Conservation (phyloP, 2,113 vertebrate genomes). For the Bombycilla garrulus region DNA sequence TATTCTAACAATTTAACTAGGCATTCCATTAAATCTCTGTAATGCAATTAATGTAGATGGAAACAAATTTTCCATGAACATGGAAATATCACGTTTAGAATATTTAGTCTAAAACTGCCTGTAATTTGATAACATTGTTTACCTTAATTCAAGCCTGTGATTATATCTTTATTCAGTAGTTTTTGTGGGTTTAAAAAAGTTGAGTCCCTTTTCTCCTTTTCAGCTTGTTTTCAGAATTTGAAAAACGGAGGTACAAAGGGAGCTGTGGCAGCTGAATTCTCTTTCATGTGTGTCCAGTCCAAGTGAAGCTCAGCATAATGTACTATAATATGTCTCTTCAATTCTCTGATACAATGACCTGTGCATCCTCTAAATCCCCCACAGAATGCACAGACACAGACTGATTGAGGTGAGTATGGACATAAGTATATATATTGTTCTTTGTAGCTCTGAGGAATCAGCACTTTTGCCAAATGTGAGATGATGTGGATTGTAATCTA, state of each 20-base stretch:
- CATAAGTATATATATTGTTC: slow-evolving; percentile 53
- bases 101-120: not conserved
- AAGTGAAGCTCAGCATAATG: slow-evolving; percentile 61
- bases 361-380: slow-evolving; percentile 63
- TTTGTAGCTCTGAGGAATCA: slow-evolving; percentile 47
- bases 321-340: slow-evolving; percentile 53
- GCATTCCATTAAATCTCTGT: slow-evolving; percentile 13
- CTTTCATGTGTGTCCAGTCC: slow-evolving; percentile 62
- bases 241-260: slow-evolving; percentile 49
- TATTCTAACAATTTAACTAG: slow-evolving; percentile 48
- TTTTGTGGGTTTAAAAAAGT: slow-evolving; percentile 40
- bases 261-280: slow-evolving; percentile 57
- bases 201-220: slow-evolving; percentile 41
- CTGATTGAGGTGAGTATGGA: slow-evolving; percentile 52
- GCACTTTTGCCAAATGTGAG: slow-evolving; percentile 41
- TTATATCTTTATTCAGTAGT: slow-evolving; percentile 3
- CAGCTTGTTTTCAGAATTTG: slow-evolving; percentile 60
- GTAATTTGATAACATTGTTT: slow-evolving; percentile 25
- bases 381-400: slow-evolving; percentile 36
- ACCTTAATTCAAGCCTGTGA: not conserved
- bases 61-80: slow-evolving; percentile 23
- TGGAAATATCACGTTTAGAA: not conserved
- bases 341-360: slow-evolving; percentile 64
- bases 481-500: slow-evolving; percentile 40
- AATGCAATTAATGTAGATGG: slow-evolving; percentile 28